phyloP scores from a whole-genome alignment of 2,888 invertebrate genomes.

The Acanthacorydalis orientalis region DNA sequence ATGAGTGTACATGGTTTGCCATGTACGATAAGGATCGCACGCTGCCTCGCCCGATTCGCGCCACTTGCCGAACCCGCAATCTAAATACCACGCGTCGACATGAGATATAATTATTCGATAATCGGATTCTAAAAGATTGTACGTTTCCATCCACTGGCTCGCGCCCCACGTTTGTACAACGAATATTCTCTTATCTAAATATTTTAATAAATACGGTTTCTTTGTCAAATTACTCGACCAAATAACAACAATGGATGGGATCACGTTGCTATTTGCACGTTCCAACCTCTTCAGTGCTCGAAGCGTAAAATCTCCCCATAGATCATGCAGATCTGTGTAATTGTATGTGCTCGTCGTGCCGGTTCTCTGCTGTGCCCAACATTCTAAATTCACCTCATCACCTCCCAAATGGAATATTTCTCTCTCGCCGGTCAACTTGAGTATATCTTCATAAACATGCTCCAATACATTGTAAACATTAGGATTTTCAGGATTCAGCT shows the following conservation, averaged over 20 bases:
- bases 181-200: constrained; percentile 29
- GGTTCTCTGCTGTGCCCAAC: constrained; percentile 43
- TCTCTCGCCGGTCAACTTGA: constrained; percentile 54
- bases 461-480: constrained; percentile 57
- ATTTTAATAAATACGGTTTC: constrained; percentile 43
- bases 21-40: constrained; percentile 73
- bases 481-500: constrained; percentile 66
- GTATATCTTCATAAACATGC: constrained; percentile 55
- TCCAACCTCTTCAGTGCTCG: constrained; percentile 43
- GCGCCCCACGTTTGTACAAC: constrained; percentile 71
- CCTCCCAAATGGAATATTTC: constrained; percentile 76
- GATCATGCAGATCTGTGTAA: constrained; percentile 56
- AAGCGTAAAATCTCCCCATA: constrained; percentile 64
- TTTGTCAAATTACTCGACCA: constrained; percentile 69
- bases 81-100: constrained; percentile 78
- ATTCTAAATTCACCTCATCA: constrained; percentile 65
- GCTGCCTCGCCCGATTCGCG: constrained; percentile 68
- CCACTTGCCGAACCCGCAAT: constrained; percentile 79
- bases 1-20: constrained; percentile 77
- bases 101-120: constrained; percentile 66
- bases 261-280: constrained; percentile 36
- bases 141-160: constrained; percentile 65
- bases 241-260: constrained; percentile 40
- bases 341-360: constrained; percentile 37
- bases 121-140: constrained; percentile 57